Base-by-base conservation (phyloP, 2,888 invertebrate genomes). In the Eucriotettix oculatus region DNA sequence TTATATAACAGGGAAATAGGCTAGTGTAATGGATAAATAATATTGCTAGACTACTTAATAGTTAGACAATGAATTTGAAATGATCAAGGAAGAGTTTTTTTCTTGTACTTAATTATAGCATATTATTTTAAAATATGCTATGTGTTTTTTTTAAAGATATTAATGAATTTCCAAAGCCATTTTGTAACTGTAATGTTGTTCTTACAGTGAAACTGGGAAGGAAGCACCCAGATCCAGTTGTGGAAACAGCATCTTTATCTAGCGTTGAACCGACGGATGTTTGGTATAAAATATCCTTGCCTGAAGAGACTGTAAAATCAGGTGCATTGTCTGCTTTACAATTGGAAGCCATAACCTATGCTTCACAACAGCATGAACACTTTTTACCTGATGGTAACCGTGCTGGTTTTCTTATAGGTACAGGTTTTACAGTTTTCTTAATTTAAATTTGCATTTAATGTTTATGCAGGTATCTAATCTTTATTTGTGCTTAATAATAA, bases 191-290 rank as follows among this genome's bases (percentile, higher is more conserved):
- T 29, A 5, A 2, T 16, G 42, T 44, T 58, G 11, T 62, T 66
- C 56, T 66, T 71, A 14, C 74, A 91, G 90, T 96, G 68, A 92
- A 92, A 75, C 76, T 95, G 58, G 99, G 99, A 12, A 85, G 85
- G 68, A 91, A 93, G 70, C 99, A 99, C 80, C 99, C 99, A 0
- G 99, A 99, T 76, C 90, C 94, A 0, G 98, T 99, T 10, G 99
- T 99, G 10, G 99, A 99, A 75, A 99, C 99, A 0, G 96, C 96
- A 10, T 97, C 98, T 0, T 78, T 99, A 54, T 93, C 96, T 0
- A 95, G 94, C 52, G 96, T 98, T 58, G 91, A 92, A 69, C 94
- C 97, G 0, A 89, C 90, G 1, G 93, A 97, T 73, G 90, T 96
- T 59, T 88, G 88, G 78, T 98, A 97, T 76, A 79, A 81, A 65